Percentiles rank a stretch among this genome's conserved stretches.
Evolutionary conservation across 2,113 vertebrate species (phyloP).

Genomic region (Pterocles orientalis): DNA sequence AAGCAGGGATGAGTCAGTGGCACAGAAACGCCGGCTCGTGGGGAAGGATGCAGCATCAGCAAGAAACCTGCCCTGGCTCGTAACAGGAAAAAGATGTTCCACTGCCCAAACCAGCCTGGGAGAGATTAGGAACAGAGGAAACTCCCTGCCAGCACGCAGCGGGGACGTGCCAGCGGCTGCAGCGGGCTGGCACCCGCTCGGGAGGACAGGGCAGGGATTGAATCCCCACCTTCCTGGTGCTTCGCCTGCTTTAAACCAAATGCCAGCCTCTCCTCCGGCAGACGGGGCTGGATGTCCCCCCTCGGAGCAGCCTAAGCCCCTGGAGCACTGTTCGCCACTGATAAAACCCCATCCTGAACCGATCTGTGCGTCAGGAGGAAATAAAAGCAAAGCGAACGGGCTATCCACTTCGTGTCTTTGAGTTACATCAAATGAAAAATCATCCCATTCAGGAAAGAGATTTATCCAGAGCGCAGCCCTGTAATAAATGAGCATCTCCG

Average conservation of each 20-base stretch:
- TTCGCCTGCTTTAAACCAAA: neutral
- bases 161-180: neutral
- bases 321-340: accelerated
- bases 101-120: neutral
- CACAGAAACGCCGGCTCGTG: neutral
- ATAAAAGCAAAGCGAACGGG: neutral
- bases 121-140: neutral
- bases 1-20: neutral
- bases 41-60: neutral
- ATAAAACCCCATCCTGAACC: neutral
- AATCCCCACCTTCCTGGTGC: neutral
- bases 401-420: neutral
- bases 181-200: neutral
- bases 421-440: neutral
- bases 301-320: neutral
- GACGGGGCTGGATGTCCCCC: neutral
- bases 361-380: neutral
- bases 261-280: neutral
- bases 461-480: accelerated
- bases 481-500: neutral
- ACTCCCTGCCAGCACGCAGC: neutral
- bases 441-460: accelerated
- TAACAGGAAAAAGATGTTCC: neutral
- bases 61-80: neutral
- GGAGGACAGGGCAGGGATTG: neutral